Base-by-base conservation (phyloP, 2,888 invertebrate genomes). In the Holacanthella duospinosa region DNA sequence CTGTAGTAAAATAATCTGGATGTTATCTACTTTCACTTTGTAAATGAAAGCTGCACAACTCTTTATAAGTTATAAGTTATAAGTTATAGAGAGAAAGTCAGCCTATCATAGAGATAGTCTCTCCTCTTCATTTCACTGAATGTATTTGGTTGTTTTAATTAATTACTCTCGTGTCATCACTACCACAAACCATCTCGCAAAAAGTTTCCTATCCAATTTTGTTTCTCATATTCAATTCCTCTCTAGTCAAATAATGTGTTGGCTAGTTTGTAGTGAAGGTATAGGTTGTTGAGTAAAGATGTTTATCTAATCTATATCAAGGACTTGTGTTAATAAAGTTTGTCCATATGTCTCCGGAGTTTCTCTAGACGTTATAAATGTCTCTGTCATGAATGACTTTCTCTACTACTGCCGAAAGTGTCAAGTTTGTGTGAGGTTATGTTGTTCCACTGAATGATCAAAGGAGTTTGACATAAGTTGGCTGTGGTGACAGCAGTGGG, bases 81-180 rank as follows among this genome's bases (percentile, higher is more conserved):
- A n/a, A n/a, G n/a, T n/a, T n/a, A n/a, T n/a, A n/a, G n/a, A n/a
- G n/a, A n/a, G n/a, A n/a, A n/a, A n/a, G n/a, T n/a, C n/a, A n/a
- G n/a, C n/a, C n/a, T n/a, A n/a, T n/a, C 36, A 16, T 36, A 36
- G 36, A 36, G 36, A 36, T 12, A 36, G 36, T 36, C 36, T n/a
- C n/a, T 36, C 36, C 36, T 36, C 36, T 36, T 36, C 36, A 36
- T 36, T 36, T 21, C 19, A 4, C 48, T 9, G 19, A 48, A 48
- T 48, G 27, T 19, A 9, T 21, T 57, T 27, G 36, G 19, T 57
- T 57, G 57, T 57, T 57, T 57, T 57, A 57, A 57, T 57, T 57
- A 57, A 57, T 57, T 57, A 57, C 57, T 57, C 26, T 27, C 26
- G 55, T 55, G 55, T 55, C 55, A 55, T 55, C 55, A 55, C 27